These are phyloP conservation scores for Colius striatus DNA, from an alignment of 2,113 vertebrate genomes.

Conservation along the genomic window DNA sequence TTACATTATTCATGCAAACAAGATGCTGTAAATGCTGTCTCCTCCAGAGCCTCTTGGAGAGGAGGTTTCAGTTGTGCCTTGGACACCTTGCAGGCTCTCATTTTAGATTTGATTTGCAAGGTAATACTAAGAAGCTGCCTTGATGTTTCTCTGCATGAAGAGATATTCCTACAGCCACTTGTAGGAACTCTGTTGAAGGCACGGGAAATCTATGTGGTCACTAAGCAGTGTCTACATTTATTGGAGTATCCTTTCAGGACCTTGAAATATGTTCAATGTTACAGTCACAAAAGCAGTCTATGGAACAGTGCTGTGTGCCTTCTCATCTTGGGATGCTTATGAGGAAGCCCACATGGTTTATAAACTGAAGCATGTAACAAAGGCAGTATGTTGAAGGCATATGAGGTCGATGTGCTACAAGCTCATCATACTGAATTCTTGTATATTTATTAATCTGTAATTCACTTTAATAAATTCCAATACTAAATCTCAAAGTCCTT, in stretches of 20 bases:
- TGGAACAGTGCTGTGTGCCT: neutral
- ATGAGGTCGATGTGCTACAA: neutral
- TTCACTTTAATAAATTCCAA: neutral
- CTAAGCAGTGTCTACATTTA: neutral
- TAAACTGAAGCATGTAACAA: neutral
- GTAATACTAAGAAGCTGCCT: neutral
- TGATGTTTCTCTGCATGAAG: neutral
- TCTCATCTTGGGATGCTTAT: neutral
- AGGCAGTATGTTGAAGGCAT: neutral
- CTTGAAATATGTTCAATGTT: neutral
- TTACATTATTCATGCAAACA: conserved; percentile 62
- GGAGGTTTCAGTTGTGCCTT: neutral
- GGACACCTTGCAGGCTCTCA: conserved; percentile 14
- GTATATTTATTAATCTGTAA: neutral
- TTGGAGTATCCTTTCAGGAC: neutral
- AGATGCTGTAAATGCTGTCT: conserved; percentile 30
- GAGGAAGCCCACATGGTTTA: neutral
- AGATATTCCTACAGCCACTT: neutral
- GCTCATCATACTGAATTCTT: neutral
- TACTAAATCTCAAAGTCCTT: neutral
- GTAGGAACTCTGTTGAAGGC: neutral
- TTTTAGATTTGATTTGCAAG: neutral
- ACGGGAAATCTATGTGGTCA: neutral
- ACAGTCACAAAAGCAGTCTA: neutral
- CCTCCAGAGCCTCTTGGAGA: neutral